Percentiles rank a stretch among this genome's conserved stretches.
Evolutionary conservation across 23 tunicate genomes (phyloP).

Genomic region (Halocynthia roretzi): DNA sequence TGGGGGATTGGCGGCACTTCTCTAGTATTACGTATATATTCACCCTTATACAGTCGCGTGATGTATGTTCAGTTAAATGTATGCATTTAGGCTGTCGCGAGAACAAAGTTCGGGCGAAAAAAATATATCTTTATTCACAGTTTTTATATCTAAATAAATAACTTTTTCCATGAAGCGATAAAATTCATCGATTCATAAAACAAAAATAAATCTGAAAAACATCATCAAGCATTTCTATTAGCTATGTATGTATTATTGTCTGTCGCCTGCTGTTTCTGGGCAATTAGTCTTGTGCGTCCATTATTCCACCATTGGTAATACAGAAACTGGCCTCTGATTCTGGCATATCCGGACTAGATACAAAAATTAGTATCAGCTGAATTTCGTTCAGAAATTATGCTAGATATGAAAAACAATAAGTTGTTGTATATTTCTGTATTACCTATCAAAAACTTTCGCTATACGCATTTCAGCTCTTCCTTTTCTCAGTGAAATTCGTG

Average conservation of each 20-base stretch:
- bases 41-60: too few relatives aligned
- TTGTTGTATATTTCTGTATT: too few relatives aligned
- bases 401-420: too few relatives aligned
- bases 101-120: too few relatives aligned
- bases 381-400: too few relatives aligned
- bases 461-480: constrained; percentile 93
- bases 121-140: too few relatives aligned
- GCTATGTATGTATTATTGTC: background rate
- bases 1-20: too few relatives aligned
- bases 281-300: constrained; percentile 77
- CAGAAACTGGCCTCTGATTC: constrained; percentile 96
- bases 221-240: constrained; percentile 1
- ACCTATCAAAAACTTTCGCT: constrained; percentile 84
- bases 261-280: background rate
- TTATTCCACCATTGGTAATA: constrained; percentile 84
- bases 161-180: background rate
- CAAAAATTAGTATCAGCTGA: background rate
- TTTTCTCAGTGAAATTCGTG: constrained; percentile 82
- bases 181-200: background rate
- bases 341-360: constrained; percentile 91
- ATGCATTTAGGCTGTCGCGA: too few relatives aligned
- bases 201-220: background rate
- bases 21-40: too few relatives aligned
- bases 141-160: background rate
- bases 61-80: too few relatives aligned